These are phyloP conservation scores for Drosophila quinaria DNA, from an alignment of 2,888 invertebrate genomes.

Conservation along the genomic window DNA sequence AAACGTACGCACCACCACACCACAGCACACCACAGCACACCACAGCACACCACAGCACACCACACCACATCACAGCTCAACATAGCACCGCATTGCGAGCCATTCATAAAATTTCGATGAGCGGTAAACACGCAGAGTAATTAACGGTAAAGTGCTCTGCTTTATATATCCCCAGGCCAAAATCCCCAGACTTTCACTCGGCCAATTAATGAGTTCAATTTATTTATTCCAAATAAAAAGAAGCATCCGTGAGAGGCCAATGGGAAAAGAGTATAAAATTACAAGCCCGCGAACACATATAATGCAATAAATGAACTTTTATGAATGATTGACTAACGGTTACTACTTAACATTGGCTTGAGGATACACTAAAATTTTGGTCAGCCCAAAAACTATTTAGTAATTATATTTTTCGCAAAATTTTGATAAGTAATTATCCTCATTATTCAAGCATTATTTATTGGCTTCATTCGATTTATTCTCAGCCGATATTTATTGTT, in stretches of 20 bases:
- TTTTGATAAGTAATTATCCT: too few species aligned
- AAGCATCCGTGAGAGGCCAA: constrained; percentile 28
- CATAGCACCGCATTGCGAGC: constrained; percentile 24
- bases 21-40: not conserved
- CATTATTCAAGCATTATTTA: too few species aligned
- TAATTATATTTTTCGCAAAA: too few species aligned
- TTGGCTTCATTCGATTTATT: too few species aligned
- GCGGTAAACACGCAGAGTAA: constrained; percentile 79
- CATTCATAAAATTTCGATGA: constrained; percentile 78
- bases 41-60: not conserved
- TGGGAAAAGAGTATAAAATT: constrained; percentile 28
- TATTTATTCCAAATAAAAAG: constrained; percentile 59
- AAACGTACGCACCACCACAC: not conserved
- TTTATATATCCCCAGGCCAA: constrained; percentile 42
- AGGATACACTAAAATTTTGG: too few species aligned
- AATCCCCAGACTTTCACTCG: constrained; percentile 55
- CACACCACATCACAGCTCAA: not conserved
- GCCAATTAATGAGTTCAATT: constrained; percentile 80
- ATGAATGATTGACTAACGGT: not conserved
- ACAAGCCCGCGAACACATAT: constrained; percentile 41
- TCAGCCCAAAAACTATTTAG: too few species aligned
- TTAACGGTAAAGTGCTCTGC: constrained; percentile 74
- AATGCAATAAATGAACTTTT: constrained; percentile 21
- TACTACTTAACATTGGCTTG: not conserved
- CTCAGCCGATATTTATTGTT: too few species aligned